Evolutionary conservation across 2,888 invertebrate species (phyloP).

Genomic region (Morpho achilles): DNA sequence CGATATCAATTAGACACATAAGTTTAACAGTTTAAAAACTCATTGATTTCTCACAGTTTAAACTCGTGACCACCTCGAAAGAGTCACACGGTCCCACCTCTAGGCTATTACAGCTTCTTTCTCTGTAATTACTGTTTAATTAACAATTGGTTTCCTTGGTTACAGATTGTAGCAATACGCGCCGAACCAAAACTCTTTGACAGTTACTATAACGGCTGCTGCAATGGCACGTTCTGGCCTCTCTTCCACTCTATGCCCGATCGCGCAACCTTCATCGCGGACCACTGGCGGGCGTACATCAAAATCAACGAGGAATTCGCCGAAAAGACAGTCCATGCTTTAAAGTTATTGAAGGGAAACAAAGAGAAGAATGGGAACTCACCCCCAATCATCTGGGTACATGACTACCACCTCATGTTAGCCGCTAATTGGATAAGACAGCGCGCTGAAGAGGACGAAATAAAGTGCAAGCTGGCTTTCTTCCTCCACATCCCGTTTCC

Average conservation of each 20-base stretch:
- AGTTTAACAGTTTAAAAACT: too few relatives aligned
- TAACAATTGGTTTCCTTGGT: constrained; percentile 13
- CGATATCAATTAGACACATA: too few relatives aligned
- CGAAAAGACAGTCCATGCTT: constrained; percentile 85
- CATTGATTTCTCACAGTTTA: too few relatives aligned
- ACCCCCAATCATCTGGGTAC: constrained; percentile 93
- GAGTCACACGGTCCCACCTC: too few relatives aligned
- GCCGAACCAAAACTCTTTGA: constrained; percentile 88
- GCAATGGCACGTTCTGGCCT: constrained; percentile 95
- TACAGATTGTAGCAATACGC: constrained; percentile 88
- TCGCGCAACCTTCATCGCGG: constrained; percentile 88
- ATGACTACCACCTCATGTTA: constrained; percentile 96
- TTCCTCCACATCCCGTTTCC: constrained; percentile 97
- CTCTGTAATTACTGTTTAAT: background rate
- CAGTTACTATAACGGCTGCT: constrained; percentile 94
- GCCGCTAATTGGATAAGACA: constrained; percentile 93
- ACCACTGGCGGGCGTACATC: constrained; percentile 90
- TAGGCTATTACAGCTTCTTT: too few relatives aligned
- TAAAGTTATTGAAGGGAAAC: constrained; percentile 74
- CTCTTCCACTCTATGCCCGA: constrained; percentile 96
- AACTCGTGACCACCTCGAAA: too few relatives aligned
- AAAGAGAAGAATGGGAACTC: constrained; percentile 60
- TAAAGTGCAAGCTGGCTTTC: constrained; percentile 91
- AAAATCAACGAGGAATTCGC: constrained; percentile 91
- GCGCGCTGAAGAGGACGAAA: constrained; percentile 86